A percentile compares a stretch with the other conserved stretches of the same genome.
These are phyloP conservation scores for Eristalinus aeneus DNA, from an alignment of 2,888 invertebrate genomes.

Conservation along the genomic window DNA sequence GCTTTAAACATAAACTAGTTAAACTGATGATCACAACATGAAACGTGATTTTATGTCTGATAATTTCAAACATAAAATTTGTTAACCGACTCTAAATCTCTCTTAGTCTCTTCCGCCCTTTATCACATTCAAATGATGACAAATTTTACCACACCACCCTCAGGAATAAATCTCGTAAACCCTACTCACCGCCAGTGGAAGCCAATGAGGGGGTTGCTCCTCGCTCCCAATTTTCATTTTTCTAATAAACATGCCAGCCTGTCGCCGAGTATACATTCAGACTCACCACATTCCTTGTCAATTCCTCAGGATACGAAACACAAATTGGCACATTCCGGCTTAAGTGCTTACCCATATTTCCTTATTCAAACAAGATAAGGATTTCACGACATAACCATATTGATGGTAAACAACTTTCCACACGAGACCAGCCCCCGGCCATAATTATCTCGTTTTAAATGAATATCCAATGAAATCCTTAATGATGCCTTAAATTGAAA, in stretches of 20 bases:
- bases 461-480: conserved; percentile 59
- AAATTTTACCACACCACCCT: neutral
- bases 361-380: conserved; percentile 33
- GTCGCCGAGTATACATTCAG: neutral
- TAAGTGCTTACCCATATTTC: neutral
- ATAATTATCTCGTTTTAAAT: conserved; percentile 63
- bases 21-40: no score
- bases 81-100: no score
- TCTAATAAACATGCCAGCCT: neutral
- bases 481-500: conserved; percentile 59
- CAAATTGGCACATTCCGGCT: neutral
- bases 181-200: neutral
- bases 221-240: neutral
- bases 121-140: neutral
- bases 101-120: neutral
- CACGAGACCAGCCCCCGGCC: conserved; percentile 12
- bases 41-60: no score
- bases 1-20: no score
- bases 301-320: neutral
- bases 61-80: no score
- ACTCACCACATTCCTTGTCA: neutral
- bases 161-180: neutral
- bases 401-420: conserved; percentile 9
- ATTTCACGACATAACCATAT: neutral
- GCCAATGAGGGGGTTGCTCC: neutral